phyloP scores from a whole-genome alignment of 2,888 invertebrate species.

The Noctua fimbriata region DNA sequence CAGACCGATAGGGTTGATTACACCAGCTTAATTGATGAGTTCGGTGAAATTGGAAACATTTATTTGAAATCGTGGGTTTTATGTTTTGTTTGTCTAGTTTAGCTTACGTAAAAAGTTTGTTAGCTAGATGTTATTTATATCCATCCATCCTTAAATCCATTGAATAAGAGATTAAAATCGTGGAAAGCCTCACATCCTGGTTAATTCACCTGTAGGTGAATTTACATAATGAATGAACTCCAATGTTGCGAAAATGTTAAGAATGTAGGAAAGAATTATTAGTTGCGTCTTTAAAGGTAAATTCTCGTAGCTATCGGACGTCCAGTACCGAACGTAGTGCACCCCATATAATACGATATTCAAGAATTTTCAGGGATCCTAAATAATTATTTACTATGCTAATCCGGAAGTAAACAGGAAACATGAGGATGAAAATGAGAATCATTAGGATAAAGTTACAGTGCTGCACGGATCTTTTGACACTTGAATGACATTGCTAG shows the following conservation, averaged over 20 bases:
- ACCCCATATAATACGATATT: neutral
- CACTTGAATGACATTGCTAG: neutral
- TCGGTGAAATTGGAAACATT: slow-evolving; percentile 33
- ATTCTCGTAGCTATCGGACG: slow-evolving; percentile 1
- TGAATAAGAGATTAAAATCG: slow-evolving; percentile 2
- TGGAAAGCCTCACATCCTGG: too few species aligned
- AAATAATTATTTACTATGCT: neutral
- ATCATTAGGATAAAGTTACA: neutral
- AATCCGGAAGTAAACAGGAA: neutral
- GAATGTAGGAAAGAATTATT: slow-evolving; percentile 6
- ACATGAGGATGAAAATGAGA: neutral
- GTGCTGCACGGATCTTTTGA: neutral
- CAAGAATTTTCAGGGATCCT: neutral
- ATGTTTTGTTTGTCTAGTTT: slow-evolving; percentile 2
- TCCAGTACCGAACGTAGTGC: neutral
- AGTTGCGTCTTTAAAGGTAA: slow-evolving; percentile 18
- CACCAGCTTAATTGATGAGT: slow-evolving; percentile 58
- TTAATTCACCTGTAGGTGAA: neutral
- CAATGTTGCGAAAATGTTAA: neutral
- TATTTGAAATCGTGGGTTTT: slow-evolving; percentile 10
- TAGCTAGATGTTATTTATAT: neutral
- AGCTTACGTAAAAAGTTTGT: slow-evolving; percentile 17
- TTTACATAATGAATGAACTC: slow-evolving; percentile 24
- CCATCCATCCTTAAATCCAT: neutral
- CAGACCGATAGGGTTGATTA: slow-evolving; percentile 45